Base-by-base conservation (phyloP, 2,888 invertebrate genomes). In the Sphecodes monilicornis region DNA sequence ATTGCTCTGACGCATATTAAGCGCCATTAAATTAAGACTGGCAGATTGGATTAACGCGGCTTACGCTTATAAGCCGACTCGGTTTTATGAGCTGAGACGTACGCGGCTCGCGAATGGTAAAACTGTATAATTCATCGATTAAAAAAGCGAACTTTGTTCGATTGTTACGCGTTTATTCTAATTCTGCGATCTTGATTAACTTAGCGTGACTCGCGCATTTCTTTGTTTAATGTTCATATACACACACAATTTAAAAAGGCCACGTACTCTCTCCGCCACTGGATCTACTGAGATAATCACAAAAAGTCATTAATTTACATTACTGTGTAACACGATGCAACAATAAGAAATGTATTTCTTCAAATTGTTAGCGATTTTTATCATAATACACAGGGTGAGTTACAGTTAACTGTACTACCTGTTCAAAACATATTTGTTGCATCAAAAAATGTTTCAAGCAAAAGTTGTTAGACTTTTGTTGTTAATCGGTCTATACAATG, bases 21-120 rank as follows among this genome's bases (percentile, higher is more conserved):
- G 90, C 86, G 87, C 90, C 89, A 88, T 91, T 89, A 89, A 92
- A 91, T 92, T 91, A 91, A 88, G 82, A 85, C 78, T 80, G 84
- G 87, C 88, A 84, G 80, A 50, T 85, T 86, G 90, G 90, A 92
- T 91, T 91, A 91, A 84, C 84, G 78, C 60, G 78, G 90, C 88
- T 90, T 85, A 85, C 80, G 85, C 82, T 86, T 72, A 81, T 88
- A 87, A 90, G 86, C 87, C 85, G 85, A 79, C 80, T 81, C 86
- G 87, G 88, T 88, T 91, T 90, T 89, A 89, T 85, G 91, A 89
- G 90, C 76, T 85, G 83, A 89, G 89, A 88, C 84, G 82, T 84
- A 75, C 78, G 76, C 68, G 18, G 29, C 69, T 72, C 78, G 76
- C 57, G 74, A 85, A 77, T 76, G 73, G 76, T 36, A 16, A 16